Evolutionary conservation across 2,113 vertebrate genomes (phyloP).

Genomic region (Opisthocomus hoazin): DNA sequence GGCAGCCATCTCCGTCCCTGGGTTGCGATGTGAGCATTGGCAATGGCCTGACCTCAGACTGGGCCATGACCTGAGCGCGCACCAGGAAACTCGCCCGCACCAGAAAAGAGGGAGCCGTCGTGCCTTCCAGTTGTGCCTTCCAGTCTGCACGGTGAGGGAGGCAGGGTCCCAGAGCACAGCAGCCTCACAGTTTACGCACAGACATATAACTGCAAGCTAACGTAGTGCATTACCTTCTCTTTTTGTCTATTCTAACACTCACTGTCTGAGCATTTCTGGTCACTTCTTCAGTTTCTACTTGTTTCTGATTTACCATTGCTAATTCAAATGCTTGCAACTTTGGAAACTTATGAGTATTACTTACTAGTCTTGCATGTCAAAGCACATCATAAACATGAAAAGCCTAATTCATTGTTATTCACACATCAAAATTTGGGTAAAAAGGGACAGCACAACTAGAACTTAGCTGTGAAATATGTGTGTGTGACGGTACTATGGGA

Average conservation of each 20-base stretch:
- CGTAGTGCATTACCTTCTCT: background rate
- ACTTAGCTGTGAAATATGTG: background rate
- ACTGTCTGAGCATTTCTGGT: background rate
- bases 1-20: accelerated
- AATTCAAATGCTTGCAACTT: background rate
- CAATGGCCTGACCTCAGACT: background rate
- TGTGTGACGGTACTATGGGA: background rate
- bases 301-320: background rate
- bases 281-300: background rate
- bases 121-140: background rate
- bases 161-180: background rate
- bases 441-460: background rate
- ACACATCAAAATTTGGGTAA: background rate
- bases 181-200: background rate
- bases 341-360: background rate
- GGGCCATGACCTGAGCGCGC: accelerated
- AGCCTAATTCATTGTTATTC: background rate
- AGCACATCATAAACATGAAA: background rate
- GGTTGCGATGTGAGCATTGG: background rate
- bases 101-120: background rate
- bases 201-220: background rate
- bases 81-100: background rate
- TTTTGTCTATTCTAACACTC: background rate
- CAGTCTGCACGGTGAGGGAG: background rate
- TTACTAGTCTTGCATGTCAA: background rate